Conservation (phyloP, 2,113 vertebrate genomes). For the Eulacestoma nigropectus region DNA sequence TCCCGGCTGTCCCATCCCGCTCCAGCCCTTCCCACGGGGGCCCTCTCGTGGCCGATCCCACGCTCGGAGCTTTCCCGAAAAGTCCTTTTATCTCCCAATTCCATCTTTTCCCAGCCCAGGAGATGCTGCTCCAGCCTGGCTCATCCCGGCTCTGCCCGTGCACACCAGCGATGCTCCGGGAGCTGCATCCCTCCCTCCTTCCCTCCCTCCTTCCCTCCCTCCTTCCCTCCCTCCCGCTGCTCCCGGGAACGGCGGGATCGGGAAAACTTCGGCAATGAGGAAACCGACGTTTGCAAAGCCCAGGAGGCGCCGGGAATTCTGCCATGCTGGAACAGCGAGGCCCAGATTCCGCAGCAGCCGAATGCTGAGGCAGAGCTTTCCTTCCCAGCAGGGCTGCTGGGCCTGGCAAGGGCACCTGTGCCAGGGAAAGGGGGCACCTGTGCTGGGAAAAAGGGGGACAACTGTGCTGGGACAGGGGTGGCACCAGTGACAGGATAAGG, state of each 20-base stretch:
- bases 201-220: background rate
- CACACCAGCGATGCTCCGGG: background rate
- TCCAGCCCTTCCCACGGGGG: background rate
- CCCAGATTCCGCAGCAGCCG: background rate
- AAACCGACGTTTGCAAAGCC: background rate
- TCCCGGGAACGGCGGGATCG: accelerated
- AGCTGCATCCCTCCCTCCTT: background rate
- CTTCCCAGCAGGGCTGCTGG: background rate
- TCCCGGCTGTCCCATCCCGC: background rate
- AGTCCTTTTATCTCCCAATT: accelerated
- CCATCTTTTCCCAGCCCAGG: accelerated
- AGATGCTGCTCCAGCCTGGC: background rate
- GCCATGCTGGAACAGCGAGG: background rate
- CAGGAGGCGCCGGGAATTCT: background rate
- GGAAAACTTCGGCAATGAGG: background rate
- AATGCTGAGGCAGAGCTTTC: background rate
- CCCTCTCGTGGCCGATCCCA: constrained; percentile 16
- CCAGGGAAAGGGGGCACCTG: background rate
- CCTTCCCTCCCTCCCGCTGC: background rate
- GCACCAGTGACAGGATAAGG: too few relatives aligned
- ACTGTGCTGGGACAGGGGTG: too few relatives aligned
- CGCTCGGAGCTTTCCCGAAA: accelerated
- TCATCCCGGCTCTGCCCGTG: background rate
- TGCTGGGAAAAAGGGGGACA: background rate
- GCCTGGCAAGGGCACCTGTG: too few relatives aligned